phyloP scores from a whole-genome alignment of 2,113 vertebrate genomes.

The Hippoglossus stenolepis region DNA sequence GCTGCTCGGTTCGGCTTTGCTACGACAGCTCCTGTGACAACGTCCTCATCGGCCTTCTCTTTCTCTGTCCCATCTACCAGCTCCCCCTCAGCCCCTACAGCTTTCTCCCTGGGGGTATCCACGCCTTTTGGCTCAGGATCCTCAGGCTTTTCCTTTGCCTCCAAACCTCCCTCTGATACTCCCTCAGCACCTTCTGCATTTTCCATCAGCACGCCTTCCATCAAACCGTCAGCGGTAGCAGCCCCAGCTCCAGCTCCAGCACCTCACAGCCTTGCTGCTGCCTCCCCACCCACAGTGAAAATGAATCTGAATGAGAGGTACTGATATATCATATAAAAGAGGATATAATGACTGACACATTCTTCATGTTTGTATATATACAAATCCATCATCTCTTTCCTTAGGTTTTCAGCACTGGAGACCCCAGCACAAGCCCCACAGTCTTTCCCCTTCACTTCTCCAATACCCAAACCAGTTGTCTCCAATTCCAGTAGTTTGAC shows the following conservation, averaged over 20 bases:
- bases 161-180: constrained; percentile 61
- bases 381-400: constrained; percentile 1
- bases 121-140: constrained; percentile 68
- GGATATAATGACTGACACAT: neutral
- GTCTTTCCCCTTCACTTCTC: constrained; percentile 80
- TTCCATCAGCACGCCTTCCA: constrained; percentile 79
- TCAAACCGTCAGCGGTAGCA: constrained; percentile 76
- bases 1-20: constrained; percentile 57
- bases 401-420: constrained; percentile 85
- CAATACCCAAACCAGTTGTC: constrained; percentile 78
- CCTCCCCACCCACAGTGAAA: constrained; percentile 80
- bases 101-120: constrained; percentile 80
- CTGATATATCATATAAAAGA: neutral
- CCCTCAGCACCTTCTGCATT: constrained; percentile 60
- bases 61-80: constrained; percentile 68
- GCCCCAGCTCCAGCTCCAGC: constrained; percentile 8
- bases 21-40: constrained; percentile 39
- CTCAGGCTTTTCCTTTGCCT: constrained; percentile 55
- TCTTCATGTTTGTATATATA: neutral
- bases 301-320: constrained; percentile 93
- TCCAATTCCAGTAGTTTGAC: constrained; percentile 69
- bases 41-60: constrained; percentile 67
- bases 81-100: constrained; percentile 47
- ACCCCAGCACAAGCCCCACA: constrained; percentile 52
- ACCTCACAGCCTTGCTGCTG: constrained; percentile 66